Percentiles rank a stretch among this genome's conserved stretches.
Evolutionary conservation across 2,113 vertebrate genomes (phyloP).

Genomic region (Coptodon rendalli): DNA sequence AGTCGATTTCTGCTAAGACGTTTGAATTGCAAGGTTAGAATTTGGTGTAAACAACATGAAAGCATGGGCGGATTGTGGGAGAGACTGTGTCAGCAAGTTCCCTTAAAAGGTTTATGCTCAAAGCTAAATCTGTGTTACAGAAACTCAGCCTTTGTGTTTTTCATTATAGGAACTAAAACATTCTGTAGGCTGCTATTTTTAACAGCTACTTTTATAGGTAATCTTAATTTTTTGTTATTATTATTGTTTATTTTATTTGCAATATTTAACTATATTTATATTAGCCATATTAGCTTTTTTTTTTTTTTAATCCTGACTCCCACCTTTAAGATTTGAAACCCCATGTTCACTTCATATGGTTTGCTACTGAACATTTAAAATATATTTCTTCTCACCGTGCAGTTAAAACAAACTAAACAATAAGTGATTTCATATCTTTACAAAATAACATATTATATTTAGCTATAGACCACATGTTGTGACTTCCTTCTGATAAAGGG

Average conservation of each 20-base stretch:
- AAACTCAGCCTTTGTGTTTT: neutral
- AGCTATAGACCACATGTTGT: neutral
- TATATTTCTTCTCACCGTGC: neutral
- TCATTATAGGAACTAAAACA: neutral
- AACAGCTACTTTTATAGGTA: neutral
- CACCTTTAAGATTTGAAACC: neutral
- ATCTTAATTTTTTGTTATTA: neutral
- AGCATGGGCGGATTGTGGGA: neutral
- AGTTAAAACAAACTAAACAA: neutral
- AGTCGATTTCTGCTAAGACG: neutral
- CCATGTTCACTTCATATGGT: neutral
- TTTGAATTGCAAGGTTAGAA: neutral
- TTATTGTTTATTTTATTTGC: neutral
- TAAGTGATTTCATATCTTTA: neutral
- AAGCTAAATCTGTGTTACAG: neutral
- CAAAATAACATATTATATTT: neutral
- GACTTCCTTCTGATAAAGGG: neutral
- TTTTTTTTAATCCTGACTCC: neutral
- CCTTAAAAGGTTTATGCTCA: neutral
- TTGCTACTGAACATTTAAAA: neutral
- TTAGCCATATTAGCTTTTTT: neutral
- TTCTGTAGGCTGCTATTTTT: neutral
- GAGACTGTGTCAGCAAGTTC: neutral
- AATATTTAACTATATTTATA: neutral
- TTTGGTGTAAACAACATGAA: neutral